These are phyloP conservation scores for Diglossa cyanea DNA, from an alignment of 2,797 vertebrate genomes.

Conservation along the genomic window DNA sequence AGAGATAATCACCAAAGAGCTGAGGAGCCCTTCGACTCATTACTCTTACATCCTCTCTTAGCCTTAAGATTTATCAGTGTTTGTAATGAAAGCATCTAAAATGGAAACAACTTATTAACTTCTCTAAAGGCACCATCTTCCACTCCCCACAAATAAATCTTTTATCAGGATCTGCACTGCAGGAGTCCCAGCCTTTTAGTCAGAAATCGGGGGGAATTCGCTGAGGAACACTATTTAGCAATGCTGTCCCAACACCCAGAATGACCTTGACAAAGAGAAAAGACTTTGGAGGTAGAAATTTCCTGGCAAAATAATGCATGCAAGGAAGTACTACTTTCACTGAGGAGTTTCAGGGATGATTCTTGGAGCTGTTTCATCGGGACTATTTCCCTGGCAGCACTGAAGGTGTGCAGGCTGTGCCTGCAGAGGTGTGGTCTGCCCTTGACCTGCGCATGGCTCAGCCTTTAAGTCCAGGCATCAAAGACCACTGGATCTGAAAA, in stretches of 20 bases:
- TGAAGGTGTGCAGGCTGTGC: not conserved
- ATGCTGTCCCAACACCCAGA: not conserved
- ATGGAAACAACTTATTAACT: slow-evolving; percentile 39
- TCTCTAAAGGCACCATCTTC: slow-evolving; percentile 39
- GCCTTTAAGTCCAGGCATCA: not conserved
- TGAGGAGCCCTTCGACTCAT: slow-evolving; percentile 52
- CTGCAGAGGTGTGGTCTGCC: not conserved
- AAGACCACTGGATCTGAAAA: not conserved
- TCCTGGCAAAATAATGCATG: not conserved
- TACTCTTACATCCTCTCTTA: slow-evolving; percentile 53
- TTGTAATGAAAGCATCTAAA: slow-evolving; percentile 65
- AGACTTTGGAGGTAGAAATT: not conserved
- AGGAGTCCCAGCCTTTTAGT: slow-evolving; percentile 22
- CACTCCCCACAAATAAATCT: slow-evolving; percentile 34
- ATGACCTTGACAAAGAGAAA: slow-evolving; percentile 55
- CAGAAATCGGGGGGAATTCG: not conserved
- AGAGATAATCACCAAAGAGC: slow-evolving; percentile 69
- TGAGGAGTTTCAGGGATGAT: not conserved
- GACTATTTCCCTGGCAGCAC: not conserved
- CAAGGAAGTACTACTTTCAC: not conserved
- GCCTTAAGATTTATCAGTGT: slow-evolving; percentile 66
- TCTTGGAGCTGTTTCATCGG: not conserved
- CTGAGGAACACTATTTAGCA: not conserved
- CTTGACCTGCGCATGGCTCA: not conserved
- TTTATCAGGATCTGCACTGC: slow-evolving; percentile 34